Evolutionary conservation across 2,113 vertebrate species (phyloP), one percentile per base, ranked within the genome.

Genomic region (Pedetes capensis): DNA sequence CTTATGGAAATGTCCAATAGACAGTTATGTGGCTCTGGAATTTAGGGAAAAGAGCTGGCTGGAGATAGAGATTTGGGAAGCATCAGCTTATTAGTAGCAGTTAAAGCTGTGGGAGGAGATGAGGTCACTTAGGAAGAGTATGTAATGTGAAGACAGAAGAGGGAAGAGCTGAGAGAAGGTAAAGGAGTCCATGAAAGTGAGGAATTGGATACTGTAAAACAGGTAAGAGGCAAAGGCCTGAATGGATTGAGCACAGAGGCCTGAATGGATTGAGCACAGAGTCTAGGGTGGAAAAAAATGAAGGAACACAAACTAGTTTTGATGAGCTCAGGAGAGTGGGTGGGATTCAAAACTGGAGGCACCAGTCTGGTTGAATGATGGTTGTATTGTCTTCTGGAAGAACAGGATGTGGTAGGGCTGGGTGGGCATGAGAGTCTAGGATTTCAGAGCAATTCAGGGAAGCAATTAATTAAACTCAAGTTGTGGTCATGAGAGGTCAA

Each of bases 1-100:
- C 27, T 78, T 82, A 44, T 87, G 12, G 82, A 89, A 94, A 51
- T 84, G 68, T 37, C 86, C 82, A 39, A 51, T 75, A 94, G 81
- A 84, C 59, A 4, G 57, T 49, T 74, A 84, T 66, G 78, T 14
- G 78, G 25, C 78, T 81, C n/a, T 76, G 57, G 66, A 69, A 57
- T 88, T 87, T 81, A 91, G 61, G 61, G 89, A 59, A 75, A 69
- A 49, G 12, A 79, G 53, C 47, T 81, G 29, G 22, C 59, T 94
- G 18, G 59, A 76, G 86, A 51, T 13, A 74, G 44, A 74, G 44
- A 87, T 71, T 88, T 42, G 23, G 78, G 49, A 76, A 91, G 53
- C 89, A 69, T 59, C 61, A 64, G 72, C 53, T 81, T 80, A n/a
- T 91, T 53, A n/a, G 27, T 42, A 87, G 75, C 76, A 69, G n/a